Base-by-base conservation (phyloP, 1,140 invertebrate species). In the Aporrectodea caliginosa region DNA sequence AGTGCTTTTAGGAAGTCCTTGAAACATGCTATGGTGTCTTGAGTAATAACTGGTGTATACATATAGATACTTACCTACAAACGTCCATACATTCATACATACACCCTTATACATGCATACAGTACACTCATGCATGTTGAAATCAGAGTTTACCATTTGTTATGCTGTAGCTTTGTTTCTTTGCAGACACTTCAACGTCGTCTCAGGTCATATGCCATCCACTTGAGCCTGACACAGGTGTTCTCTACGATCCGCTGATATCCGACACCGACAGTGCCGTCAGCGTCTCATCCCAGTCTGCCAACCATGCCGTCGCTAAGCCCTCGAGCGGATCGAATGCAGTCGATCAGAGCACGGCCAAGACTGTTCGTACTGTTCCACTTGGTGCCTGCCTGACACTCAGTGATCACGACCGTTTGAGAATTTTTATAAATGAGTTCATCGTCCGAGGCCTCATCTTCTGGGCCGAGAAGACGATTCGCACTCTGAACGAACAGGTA, bases 341-440 rank as follows among this genome's bases (percentile, higher is more conserved):
- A 6, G 6, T 58, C 43, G 22, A 22, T 6, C 22, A 22, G 6
- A 22, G 43, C 43, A 22, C 6, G 6, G n/a, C n/a, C n/a, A n/a
- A n/a, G n/a, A n/a, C n/a, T n/a, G n/a, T n/a, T n/a, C n/a, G 16
- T 30, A 31, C 71, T n/a, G 34, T 30, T 2, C 16, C n/a, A 32
- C n/a, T 77, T 12, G 69, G 95, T 77, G 88, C 90, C 80, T 93
- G 92, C 86, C 89, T 98, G 58, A 93, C 93, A 35, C 88, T 91
- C 0, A 92, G 92, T 84, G 96, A 98, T 80, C 85, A 87, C 32
- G 94, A 97, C 83, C 92, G 93, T 83, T 90, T 98, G 35, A 92
- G 93, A 83, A 91, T 92, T 75, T 93, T 98, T 85, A 91, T 98
- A 34, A 92, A 94, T 83, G 95, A 98, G 84, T 97, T 97, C 90